Percentiles rank a stretch among this genome's conserved stretches.
Conservation (phyloP, 2,888 invertebrate genomes). For the Villa cingulata region DNA sequence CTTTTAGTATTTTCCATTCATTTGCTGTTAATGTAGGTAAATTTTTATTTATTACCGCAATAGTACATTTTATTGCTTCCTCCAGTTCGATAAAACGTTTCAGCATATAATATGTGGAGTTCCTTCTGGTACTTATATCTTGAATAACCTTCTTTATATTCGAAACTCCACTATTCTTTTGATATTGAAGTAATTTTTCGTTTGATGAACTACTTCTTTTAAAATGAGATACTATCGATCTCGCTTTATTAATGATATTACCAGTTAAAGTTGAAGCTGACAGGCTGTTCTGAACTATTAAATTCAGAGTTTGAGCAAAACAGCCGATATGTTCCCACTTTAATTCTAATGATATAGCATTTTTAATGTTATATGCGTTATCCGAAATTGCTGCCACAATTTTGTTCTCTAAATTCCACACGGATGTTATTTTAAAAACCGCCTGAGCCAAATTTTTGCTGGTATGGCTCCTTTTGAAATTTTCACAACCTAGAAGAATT, state of each 20-base stretch:
- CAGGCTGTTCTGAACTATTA: slow-evolving; percentile 11
- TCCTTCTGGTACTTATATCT: slow-evolving; percentile 1
- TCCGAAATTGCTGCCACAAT: slow-evolving; percentile 19
- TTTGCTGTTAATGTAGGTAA: slow-evolving; percentile 4
- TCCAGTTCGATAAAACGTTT: not conserved
- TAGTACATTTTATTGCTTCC: not conserved
- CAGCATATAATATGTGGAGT: slow-evolving; percentile 1
- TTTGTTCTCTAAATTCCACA: slow-evolving; percentile 20
- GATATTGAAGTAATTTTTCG: slow-evolving; percentile 22
- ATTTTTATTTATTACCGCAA: not conserved
- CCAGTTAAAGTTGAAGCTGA: too few relatives aligned
- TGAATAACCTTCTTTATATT: not conserved
- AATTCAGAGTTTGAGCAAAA: slow-evolving; percentile 15
- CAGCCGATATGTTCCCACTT: slow-evolving; percentile 16
- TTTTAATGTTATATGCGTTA: slow-evolving; percentile 12
- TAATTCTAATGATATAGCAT: slow-evolving; percentile 12
- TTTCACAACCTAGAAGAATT: slow-evolving; percentile 16
- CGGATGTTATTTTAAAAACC: slow-evolving; percentile 15
- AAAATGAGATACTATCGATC: slow-evolving; percentile 12
- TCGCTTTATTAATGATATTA: not conserved
- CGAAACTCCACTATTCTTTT: not conserved
- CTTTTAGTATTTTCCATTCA: slow-evolving; percentile 15
- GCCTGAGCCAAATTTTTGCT: slow-evolving; percentile 18
- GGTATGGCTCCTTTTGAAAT: slow-evolving; percentile 17
- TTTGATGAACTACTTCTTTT: slow-evolving; percentile 17